Percentiles rank a stretch among this genome's conserved stretches.
Evolutionary conservation across 2,888 invertebrate species (phyloP).

Genomic region (Tupiocoris notatus): DNA sequence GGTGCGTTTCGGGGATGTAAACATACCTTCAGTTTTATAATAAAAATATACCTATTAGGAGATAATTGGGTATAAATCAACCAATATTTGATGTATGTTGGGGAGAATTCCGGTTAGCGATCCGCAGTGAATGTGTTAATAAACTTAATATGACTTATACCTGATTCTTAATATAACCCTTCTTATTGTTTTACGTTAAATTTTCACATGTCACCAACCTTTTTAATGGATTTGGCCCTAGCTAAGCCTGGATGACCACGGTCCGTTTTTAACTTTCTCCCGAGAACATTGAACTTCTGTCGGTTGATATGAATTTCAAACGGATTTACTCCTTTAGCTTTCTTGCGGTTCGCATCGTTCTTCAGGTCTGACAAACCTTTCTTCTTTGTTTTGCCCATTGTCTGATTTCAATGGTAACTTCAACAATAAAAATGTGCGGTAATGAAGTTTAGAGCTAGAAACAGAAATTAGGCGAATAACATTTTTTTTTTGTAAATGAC

Average conservation of each 20-base stretch:
- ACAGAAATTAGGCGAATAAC: no score
- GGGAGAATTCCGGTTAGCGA: no score
- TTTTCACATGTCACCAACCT: constrained; percentile 56
- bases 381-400: constrained; percentile 42
- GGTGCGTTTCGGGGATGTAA: no score
- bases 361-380: constrained; percentile 45
- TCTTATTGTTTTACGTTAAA: background rate
- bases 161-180: background rate
- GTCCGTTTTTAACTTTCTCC: constrained; percentile 77
- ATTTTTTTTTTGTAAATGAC: no score
- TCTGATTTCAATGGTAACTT: background rate
- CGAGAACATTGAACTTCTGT: constrained; percentile 81
- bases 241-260: constrained; percentile 85
- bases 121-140: no score
- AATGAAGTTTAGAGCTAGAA: no score
- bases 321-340: constrained; percentile 65
- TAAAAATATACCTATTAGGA: no score
- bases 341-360: constrained; percentile 53
- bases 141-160: no score
- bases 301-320: constrained; percentile 90
- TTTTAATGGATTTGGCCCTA: constrained; percentile 81
- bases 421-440: background rate
- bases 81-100: no score
- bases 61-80: no score
- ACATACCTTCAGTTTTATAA: no score